Conservation (phyloP, 2,113 vertebrate species). For the Dasyurus viverrinus region DNA sequence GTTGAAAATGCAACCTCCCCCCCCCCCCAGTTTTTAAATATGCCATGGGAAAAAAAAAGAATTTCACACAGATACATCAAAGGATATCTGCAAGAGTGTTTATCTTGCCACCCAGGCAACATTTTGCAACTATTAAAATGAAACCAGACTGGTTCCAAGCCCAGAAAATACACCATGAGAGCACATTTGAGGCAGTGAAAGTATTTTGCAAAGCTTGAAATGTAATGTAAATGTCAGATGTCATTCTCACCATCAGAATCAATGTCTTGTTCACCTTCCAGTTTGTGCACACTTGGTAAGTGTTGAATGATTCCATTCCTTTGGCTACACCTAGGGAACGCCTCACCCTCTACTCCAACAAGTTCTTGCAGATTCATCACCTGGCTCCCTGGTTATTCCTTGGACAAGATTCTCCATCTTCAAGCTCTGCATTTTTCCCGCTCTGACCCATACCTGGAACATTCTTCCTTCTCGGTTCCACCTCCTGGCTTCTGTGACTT, state of each 20-base stretch:
- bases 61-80: neutral
- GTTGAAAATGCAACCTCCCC: neutral
- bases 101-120: neutral
- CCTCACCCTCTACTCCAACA: neutral
- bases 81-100: neutral
- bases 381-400: neutral
- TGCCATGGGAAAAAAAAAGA: neutral
- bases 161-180: neutral
- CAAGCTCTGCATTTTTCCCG: neutral
- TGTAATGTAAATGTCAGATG: neutral
- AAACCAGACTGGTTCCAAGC: neutral
- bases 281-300: neutral
- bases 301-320: neutral
- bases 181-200: neutral
- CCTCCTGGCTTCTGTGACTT: neutral
- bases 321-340: neutral
- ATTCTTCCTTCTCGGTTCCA: neutral
- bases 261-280: neutral
- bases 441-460: neutral
- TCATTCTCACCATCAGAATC: neutral
- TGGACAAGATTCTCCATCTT: neutral
- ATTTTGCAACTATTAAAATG: neutral
- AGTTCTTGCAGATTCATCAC: neutral
- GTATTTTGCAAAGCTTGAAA: neutral
- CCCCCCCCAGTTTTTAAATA: neutral